Base-by-base conservation (phyloP, 2,888 invertebrate genomes). In the Aspidapion aeneum region DNA sequence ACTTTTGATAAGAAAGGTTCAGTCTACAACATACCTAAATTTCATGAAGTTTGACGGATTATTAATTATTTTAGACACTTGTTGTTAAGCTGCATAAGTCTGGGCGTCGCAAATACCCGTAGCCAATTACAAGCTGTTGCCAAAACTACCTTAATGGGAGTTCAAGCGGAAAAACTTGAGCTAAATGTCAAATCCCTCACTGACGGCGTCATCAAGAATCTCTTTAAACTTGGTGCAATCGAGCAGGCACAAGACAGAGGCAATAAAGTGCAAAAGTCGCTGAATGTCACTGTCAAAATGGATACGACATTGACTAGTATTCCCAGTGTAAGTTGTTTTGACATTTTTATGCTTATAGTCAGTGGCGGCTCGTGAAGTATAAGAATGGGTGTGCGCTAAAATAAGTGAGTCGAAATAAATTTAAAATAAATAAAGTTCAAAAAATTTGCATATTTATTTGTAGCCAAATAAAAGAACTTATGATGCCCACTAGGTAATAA, bases 81-180 rank as follows among this genome's bases (percentile, higher is more conserved):
- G 58, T 79, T 92, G 63, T 79, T 93, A 18, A 90, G 90, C 74
- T 87, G 87, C 1, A 86, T 90, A 64, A 87, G 89, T 52, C 80
- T 91, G 19, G 81, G 83, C 0, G 80, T 91, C 49, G 89, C 90
- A 0, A 78, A 76, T 62, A 85, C 84, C 1, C 80, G 86, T 35
- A 71, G 71, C 0, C 77, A 81, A 56, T 77, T 91, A 19, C 81
- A 83, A 57, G 74, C 78, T 1, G 78, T 93, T 58, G 75, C 87
- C n/a, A 75, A 75, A 1, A 78, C 79, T 57, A 89, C 92, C 0
- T 80, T 95, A 58, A 76, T 92, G 57, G 82, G 85, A 1, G 84
- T 88, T n/a, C 90, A 91, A 76, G 69, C 61, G 17, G 72, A 78
- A 2, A 78, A 78, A 66, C 72, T 82, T 57, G 77, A 74, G 61